These are phyloP conservation scores for Abramis brama DNA, from an alignment of 2,113 vertebrate genomes.

Conservation along the genomic window DNA sequence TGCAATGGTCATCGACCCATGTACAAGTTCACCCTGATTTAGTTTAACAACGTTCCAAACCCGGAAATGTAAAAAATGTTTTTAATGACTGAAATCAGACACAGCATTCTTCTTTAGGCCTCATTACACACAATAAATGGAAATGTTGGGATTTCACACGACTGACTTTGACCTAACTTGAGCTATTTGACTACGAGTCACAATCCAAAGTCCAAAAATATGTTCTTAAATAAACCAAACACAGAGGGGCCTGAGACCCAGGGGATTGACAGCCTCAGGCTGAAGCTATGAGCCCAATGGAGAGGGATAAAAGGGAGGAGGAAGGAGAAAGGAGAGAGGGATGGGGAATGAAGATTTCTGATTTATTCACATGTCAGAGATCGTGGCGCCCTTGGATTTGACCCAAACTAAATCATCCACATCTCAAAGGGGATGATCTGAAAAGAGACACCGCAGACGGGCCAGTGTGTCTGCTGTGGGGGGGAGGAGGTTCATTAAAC, in stretches of 20 bases:
- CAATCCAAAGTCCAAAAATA: constrained; percentile 41
- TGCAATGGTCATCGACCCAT: background rate
- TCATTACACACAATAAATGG: constrained; percentile 20
- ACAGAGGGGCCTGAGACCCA: constrained; percentile 19
- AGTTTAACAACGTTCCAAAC: background rate
- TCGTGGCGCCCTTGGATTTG: constrained; percentile 41
- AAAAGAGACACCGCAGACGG: constrained; percentile 35
- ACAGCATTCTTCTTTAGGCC: background rate
- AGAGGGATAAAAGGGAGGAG: background rate
- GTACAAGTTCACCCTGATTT: background rate
- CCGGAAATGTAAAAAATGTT: background rate
- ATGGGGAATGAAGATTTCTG: constrained; percentile 27
- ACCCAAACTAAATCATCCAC: constrained; percentile 52
- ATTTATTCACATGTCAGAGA: constrained; percentile 52
- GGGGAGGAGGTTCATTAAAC: background rate
- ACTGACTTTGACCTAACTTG: constrained; percentile 24
- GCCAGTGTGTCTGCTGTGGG: constrained; percentile 12
- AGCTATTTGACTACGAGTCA: constrained; percentile 34
- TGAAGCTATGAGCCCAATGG: constrained; percentile 24
- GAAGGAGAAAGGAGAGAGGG: background rate
- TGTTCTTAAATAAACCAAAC: constrained; percentile 47
- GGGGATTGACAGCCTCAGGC: constrained; percentile 23
- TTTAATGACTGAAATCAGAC: background rate
- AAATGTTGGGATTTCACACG: constrained; percentile 28
- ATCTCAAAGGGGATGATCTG: constrained; percentile 39